Conservation (phyloP, 2,888 invertebrate species). For the Hyles lineata region DNA sequence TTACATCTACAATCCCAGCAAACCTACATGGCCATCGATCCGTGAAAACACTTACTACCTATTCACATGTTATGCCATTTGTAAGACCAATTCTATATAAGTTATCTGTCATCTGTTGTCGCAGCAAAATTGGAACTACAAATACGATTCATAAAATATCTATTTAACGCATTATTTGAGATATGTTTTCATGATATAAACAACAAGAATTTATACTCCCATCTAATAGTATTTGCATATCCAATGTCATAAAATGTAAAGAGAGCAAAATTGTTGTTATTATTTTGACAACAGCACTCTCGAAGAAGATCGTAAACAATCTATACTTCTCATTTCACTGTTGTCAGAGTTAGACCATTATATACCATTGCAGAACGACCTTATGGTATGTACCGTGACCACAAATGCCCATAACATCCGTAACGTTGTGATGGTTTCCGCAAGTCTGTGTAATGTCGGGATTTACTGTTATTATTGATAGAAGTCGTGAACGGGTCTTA, state of each 20-base stretch:
- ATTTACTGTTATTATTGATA: slow-evolving; percentile 4
- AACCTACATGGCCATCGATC: background rate
- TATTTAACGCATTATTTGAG: no score
- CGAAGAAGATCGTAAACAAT: no score
- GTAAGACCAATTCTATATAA: background rate
- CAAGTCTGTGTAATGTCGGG: background rate
- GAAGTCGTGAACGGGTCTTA: background rate
- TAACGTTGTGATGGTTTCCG: slow-evolving; percentile 16
- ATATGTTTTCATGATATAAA: no score
- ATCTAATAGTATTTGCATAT: no score
- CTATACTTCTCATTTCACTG: background rate
- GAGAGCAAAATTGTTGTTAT: no score
- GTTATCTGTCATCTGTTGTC: no score
- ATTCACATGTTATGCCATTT: background rate
- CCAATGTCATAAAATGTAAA: no score
- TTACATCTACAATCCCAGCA: background rate
- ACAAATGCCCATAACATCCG: slow-evolving; percentile 5
- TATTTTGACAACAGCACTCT: no score
- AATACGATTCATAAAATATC: no score
- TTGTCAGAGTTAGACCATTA: slow-evolving; percentile 7
- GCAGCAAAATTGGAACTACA: no score
- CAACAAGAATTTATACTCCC: no score
- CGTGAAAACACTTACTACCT: background rate
- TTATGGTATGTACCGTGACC: slow-evolving; percentile 1
- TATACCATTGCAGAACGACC: background rate